Percentiles rank a stretch among this genome's conserved stretches.
These are phyloP conservation scores for Asarcornis scutulata DNA, from an alignment of 2,113 vertebrate genomes.

Conservation along the genomic window DNA sequence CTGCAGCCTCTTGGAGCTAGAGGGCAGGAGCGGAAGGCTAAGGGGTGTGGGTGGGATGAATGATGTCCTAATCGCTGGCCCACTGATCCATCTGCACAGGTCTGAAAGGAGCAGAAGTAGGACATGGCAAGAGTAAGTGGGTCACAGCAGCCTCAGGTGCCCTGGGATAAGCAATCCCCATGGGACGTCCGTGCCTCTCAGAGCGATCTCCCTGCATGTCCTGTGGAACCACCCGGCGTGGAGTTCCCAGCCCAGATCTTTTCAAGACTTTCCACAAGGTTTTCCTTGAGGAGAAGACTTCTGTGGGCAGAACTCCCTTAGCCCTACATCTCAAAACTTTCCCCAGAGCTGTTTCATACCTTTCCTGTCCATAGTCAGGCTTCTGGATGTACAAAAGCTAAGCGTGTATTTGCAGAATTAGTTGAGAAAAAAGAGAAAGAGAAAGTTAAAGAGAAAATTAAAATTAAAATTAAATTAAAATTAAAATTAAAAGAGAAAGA, in stretches of 20 bases:
- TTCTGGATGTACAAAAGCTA: neutral
- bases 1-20: neutral
- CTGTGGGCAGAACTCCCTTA: neutral
- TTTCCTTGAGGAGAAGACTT: neutral
- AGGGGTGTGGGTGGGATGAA: neutral
- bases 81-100: neutral
- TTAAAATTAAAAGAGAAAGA: too few species aligned
- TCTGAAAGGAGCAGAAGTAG: neutral
- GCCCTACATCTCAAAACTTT: neutral
- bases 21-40: conserved; percentile 17
- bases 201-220: neutral
- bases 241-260: neutral
- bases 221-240: neutral
- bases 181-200: neutral
- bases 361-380: neutral
- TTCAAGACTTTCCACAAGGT: neutral
- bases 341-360: neutral
- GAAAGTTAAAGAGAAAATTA: neutral
- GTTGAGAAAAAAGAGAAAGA: neutral
- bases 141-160: conserved; percentile 23
- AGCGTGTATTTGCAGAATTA: neutral
- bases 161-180: neutral
- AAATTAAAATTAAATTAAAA: too few species aligned
- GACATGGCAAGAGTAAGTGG: neutral
- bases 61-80: neutral